A percentile compares a stretch with the other conserved stretches of the same genome.
These are phyloP conservation scores for Stegana nigrithorax DNA, from an alignment of 2,888 invertebrate genomes.

Conservation along the genomic window DNA sequence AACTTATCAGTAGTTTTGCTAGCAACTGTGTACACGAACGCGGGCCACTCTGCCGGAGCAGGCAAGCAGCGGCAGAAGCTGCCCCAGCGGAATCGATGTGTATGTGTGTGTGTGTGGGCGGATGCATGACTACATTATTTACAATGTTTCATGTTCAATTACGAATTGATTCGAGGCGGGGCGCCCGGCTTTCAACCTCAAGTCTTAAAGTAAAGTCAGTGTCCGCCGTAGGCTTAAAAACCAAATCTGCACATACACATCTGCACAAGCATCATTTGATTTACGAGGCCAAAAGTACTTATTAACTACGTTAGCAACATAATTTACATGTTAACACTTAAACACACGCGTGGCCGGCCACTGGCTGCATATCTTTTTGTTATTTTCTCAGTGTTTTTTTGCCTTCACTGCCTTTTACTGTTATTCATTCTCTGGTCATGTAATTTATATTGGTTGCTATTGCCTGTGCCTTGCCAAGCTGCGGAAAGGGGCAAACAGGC, in stretches of 20 bases:
- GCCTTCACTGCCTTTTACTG: not conserved
- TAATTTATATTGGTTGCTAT: not conserved
- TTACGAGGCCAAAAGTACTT: slow-evolving; percentile 49
- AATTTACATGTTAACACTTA: slow-evolving; percentile 67
- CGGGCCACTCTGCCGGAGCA: not conserved
- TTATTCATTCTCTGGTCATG: slow-evolving; percentile 1
- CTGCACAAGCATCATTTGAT: too few relatives aligned
- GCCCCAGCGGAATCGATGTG: not conserved
- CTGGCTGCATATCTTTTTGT: slow-evolving; percentile 12
- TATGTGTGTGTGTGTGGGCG: not conserved
- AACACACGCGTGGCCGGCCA: slow-evolving; percentile 51
- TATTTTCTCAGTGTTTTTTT: not conserved
- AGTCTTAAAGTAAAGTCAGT: too few relatives aligned
- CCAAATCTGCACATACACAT: too few relatives aligned
- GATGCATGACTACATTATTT: not conserved
- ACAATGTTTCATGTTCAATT: not conserved
- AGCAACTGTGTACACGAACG: not conserved
- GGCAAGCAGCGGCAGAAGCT: too few relatives aligned
- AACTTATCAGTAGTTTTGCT: slow-evolving; percentile 55
- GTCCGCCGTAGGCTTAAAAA: too few relatives aligned
- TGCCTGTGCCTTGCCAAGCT: slow-evolving; percentile 46
- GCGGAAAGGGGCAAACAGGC: slow-evolving; percentile 41
- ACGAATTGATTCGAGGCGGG: not conserved
- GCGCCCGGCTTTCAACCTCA: too few relatives aligned
- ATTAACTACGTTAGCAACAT: slow-evolving; percentile 54